Conservation (phyloP, 2,797 vertebrate species). For the Rhadinocentrus ornatus region DNA sequence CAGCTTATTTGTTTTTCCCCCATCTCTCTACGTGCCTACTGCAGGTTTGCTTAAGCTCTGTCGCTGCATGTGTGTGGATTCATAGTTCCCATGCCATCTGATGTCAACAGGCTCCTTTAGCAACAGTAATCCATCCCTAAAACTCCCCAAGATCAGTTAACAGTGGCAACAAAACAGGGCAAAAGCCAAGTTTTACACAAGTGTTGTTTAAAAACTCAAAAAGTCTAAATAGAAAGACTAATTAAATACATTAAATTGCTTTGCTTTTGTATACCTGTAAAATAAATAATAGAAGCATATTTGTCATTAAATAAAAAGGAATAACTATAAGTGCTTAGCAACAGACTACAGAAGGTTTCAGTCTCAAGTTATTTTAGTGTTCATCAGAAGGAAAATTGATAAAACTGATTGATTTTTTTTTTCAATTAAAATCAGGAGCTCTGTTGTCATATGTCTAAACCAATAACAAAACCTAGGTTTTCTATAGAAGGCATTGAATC, state of each 20-base stretch:
- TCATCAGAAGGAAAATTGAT: background rate
- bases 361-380: background rate
- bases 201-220: slow-evolving; percentile 32
- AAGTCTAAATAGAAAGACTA: slow-evolving; percentile 36
- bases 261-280: background rate
- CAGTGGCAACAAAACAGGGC: slow-evolving; percentile 30
- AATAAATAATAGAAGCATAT: background rate
- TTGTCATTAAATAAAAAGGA: background rate
- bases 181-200: slow-evolving; percentile 46
- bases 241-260: background rate
- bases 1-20: slow-evolving; percentile 72
- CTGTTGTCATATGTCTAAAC: slow-evolving; percentile 5
- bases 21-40: slow-evolving; percentile 60
- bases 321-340: background rate
- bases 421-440: background rate
- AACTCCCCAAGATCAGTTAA: slow-evolving; percentile 62
- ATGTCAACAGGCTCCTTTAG: slow-evolving; percentile 81
- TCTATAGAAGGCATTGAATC: background rate
- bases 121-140: slow-evolving; percentile 74
- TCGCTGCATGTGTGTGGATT: slow-evolving; percentile 71
- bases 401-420: background rate
- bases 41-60: slow-evolving; percentile 69
- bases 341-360: background rate
- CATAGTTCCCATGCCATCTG: slow-evolving; percentile 83
- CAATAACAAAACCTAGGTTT: background rate